Evolutionary conservation across 2,888 invertebrate genomes (phyloP).

Genomic region (Sminthurinus aureus): DNA sequence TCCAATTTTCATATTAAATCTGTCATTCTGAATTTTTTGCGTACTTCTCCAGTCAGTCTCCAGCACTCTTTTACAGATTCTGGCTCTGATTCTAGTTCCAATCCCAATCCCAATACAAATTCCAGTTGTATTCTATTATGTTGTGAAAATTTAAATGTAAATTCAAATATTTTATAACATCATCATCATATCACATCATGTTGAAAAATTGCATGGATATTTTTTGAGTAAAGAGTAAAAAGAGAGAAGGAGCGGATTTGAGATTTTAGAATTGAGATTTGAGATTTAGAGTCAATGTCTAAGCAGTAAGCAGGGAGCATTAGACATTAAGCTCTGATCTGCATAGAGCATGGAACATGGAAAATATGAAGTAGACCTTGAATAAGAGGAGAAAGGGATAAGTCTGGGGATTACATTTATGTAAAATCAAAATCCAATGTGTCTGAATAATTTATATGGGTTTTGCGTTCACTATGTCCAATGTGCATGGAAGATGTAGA

Average conservation of each 20-base stretch:
- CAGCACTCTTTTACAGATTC: not conserved
- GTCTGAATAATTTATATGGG: not conserved
- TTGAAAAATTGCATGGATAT: too few species aligned
- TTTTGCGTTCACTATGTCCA: not conserved
- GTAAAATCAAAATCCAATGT: slow-evolving; percentile 3
- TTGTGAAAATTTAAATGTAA: not conserved
- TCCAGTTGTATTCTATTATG: not conserved
- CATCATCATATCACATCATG: not conserved
- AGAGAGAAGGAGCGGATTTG: not conserved
- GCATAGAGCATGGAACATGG: too few species aligned
- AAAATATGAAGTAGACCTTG: not conserved
- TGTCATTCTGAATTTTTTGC: not conserved
- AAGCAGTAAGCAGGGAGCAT: too few species aligned
- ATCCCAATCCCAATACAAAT: not conserved
- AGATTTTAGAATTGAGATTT: too few species aligned
- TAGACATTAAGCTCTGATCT: not conserved
- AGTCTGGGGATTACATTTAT: not conserved
- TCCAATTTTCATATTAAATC: not conserved
- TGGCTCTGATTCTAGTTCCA: too few species aligned
- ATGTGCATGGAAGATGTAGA: not conserved
- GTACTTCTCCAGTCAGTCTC: too few species aligned
- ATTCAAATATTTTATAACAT: not conserved
- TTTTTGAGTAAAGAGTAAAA: not conserved
- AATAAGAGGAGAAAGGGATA: not conserved
- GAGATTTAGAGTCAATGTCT: too few species aligned